A percentile compares a stretch with the other conserved stretches of the same genome.
These are phyloP conservation scores for Danio jaintianensis DNA, from an alignment of 2,797 vertebrate genomes.

Conservation along the genomic window DNA sequence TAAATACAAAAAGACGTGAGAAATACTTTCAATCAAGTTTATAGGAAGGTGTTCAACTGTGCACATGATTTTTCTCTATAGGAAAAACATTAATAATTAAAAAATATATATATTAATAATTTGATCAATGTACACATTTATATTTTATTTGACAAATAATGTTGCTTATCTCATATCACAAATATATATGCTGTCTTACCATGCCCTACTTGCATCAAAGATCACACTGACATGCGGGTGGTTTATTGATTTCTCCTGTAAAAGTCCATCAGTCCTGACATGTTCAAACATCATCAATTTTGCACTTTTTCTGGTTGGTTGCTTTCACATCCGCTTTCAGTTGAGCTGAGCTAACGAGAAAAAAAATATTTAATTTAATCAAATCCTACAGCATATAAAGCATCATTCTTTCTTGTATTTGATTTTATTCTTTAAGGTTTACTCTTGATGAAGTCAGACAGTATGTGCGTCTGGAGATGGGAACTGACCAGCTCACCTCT, in stretches of 20 bases:
- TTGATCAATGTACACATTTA: neutral
- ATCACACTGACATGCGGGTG: neutral
- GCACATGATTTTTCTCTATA: neutral
- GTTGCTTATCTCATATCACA: neutral
- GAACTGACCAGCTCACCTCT: slow-evolving; percentile 72
- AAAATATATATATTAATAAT: neutral
- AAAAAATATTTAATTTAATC: neutral
- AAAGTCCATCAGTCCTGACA: neutral
- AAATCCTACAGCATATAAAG: neutral
- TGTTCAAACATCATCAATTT: neutral
- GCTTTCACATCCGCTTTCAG: slow-evolving; percentile 1
- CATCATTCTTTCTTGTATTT: neutral
- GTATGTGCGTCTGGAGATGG: slow-evolving; percentile 68
- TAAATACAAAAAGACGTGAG: neutral
- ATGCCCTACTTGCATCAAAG: neutral
- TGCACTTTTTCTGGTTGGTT: neutral
- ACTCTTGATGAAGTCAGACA: slow-evolving; percentile 33
- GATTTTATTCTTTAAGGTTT: neutral
- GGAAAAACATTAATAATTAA: neutral
- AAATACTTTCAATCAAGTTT: neutral
- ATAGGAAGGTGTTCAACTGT: neutral
- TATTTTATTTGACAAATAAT: too few species aligned
- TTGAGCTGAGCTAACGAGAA: neutral
- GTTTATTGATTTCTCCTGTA: neutral
- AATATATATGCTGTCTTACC: neutral